A percentile compares a stretch with the other conserved stretches of the same genome.
Evolutionary conservation across 2,888 invertebrate genomes (phyloP).

Genomic region (Caenorhabditis drosophilae): DNA sequence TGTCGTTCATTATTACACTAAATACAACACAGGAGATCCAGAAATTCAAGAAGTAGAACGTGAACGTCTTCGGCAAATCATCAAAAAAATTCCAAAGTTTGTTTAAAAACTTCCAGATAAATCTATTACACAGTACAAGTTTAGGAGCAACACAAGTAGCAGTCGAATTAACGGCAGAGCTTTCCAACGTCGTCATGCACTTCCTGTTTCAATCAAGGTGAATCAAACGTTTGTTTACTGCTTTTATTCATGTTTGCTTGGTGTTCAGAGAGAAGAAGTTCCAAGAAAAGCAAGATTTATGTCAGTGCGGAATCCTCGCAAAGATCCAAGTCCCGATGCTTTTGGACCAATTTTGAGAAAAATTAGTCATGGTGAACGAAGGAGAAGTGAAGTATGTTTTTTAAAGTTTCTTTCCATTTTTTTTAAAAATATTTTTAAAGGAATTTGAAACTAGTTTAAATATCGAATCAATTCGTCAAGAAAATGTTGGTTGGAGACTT

Average conservation of each 20-base stretch:
- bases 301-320: conserved; percentile 19
- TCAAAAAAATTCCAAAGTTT: conserved; percentile 50
- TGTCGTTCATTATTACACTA: conserved; percentile 91
- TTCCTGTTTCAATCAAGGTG: too few relatives aligned
- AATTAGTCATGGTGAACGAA: conserved; percentile 17
- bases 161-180: background rate
- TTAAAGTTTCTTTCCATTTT: background rate
- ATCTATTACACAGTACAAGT: background rate
- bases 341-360: conserved; percentile 11
- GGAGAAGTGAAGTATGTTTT: background rate
- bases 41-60: conserved; percentile 55
- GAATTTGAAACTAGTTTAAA: conserved; percentile 13
- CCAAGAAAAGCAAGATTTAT: conserved; percentile 10
- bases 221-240: too few relatives aligned
- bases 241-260: too few relatives aligned
- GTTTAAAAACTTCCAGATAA: background rate
- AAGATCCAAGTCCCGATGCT: background rate
- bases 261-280: too few relatives aligned
- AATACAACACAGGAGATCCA: conserved; percentile 63
- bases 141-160: background rate
- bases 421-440: background rate
- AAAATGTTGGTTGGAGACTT: conserved; percentile 56
- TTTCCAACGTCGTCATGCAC: too few relatives aligned
- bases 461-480: conserved; percentile 46
- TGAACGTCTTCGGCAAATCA: conserved; percentile 50